phyloP scores from a whole-genome alignment of 2,113 vertebrate genomes.

The Poeciliopsis retropinna region DNA sequence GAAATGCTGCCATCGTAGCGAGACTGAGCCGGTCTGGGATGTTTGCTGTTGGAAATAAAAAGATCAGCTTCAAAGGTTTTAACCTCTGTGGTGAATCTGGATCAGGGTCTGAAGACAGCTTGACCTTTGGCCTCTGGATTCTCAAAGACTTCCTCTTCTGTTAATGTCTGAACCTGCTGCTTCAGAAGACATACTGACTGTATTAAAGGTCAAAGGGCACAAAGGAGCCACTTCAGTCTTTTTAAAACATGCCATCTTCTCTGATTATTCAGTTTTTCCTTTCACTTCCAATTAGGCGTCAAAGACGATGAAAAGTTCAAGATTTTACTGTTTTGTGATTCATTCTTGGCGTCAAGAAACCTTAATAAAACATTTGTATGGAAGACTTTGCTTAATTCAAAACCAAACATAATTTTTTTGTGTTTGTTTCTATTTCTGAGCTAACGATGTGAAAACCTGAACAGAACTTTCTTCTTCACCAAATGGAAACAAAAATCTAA shows the following conservation, averaged over 20 bases:
- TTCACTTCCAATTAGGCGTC: no score
- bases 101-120: slow-evolving; percentile 13
- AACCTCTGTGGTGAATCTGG: slow-evolving; percentile 14
- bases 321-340: not conserved
- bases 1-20: not conserved
- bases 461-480: no score
- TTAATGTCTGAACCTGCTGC: slow-evolving; percentile 34
- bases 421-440: no score
- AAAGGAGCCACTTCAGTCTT: not conserved
- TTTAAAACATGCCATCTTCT: not conserved
- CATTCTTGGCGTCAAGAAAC: no score
- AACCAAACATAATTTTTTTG: no score
- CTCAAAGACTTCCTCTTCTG: slow-evolving; percentile 41
- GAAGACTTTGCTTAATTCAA: no score
- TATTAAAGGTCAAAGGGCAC: slow-evolving; percentile 2
- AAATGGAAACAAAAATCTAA: no score
- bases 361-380: no score
- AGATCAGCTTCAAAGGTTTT: slow-evolving; percentile 9
- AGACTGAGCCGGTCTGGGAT: not conserved
- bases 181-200: slow-evolving; percentile 21
- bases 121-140: slow-evolving; percentile 28
- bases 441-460: no score
- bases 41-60: slow-evolving; percentile 6
- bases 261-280: not conserved
- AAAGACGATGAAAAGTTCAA: not conserved